Evolutionary conservation across 2,113 vertebrate genomes (phyloP), one percentile per base, ranked within the genome.

Genomic region (Monopterus albus): DNA sequence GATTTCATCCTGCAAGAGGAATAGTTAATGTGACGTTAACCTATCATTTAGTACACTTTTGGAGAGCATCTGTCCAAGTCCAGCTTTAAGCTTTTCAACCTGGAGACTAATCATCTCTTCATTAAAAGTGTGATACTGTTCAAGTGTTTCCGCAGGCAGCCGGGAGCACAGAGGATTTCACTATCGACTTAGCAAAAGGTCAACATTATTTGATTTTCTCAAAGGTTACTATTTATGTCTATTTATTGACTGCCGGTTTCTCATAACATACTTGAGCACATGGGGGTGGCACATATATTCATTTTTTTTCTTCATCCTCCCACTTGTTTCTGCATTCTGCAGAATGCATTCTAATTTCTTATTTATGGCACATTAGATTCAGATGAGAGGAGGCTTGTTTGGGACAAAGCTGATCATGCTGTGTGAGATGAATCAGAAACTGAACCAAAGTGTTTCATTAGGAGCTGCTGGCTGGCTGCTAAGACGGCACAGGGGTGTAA

Each of bases 181-280:
- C 47, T 45, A 80, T 87, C 75, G 82, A 79, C 85, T 66, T 36
- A 51, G 49, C 36, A 57, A 91, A 91, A 92, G 88, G 88, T 90
- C 85, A 88, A 81, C 71, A 69, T 71, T 84, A 82, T 89, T 89
- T 84, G 84, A 89, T 90, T 90, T 81, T 75, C 79, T 88, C 81
- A 90, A 88, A 88, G 84, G 87, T 90, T 88, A 72, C 84, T 89
- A 72, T 86, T 88, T 88, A 86, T 85, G 85, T 71, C 76, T 75
- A 71, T 79, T 81, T 86, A 88, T 89, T 45, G 72, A 91, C 78
- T 81, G 71, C 17, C 46, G 15, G 69, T 74, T 79, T 51, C 79
- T 84, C 80, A 82, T 86, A 81, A 85, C 65, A 39, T 67, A 65
- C 43, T 36, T 23, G 56, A 72, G 63, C 42, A 17, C 5, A 23